These are phyloP conservation scores for Zaprionus davidi DNA, from an alignment of 1,140 invertebrate species.

Conservation along the genomic window DNA sequence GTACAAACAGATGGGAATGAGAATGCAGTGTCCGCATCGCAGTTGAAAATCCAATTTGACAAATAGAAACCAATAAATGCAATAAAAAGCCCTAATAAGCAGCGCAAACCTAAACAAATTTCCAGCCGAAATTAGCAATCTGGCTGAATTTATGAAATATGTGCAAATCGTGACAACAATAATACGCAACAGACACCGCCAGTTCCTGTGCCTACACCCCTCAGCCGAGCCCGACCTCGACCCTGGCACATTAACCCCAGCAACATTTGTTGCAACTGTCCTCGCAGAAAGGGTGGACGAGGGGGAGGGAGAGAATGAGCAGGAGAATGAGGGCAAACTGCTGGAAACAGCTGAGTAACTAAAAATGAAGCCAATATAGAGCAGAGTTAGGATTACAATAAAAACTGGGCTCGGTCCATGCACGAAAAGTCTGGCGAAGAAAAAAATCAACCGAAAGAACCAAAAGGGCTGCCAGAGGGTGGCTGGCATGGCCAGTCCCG, in stretches of 20 bases:
- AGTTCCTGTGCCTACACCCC: constrained; percentile 12
- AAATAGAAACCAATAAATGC: constrained; percentile 79
- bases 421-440: constrained; percentile 51
- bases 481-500: constrained; percentile 5
- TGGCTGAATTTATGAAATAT: constrained; percentile 80
- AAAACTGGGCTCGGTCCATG: constrained; percentile 74
- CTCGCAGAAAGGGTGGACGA: constrained; percentile 12
- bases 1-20: constrained; percentile 24
- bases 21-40: constrained; percentile 30
- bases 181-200: constrained; percentile 46
- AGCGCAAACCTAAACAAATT: constrained; percentile 65
- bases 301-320: neutral
- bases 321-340: constrained; percentile 23
- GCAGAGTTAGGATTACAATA: constrained; percentile 61
- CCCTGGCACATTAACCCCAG: constrained; percentile 61
- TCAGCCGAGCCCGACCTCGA: neutral
- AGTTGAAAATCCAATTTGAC: constrained; percentile 76
- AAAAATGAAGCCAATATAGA: constrained; percentile 80
- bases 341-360: constrained; percentile 76
- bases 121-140: constrained; percentile 79
- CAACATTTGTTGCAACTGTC: constrained; percentile 62
- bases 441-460: constrained; percentile 19
- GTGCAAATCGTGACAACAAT: constrained; percentile 80
- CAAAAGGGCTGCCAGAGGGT: constrained; percentile 54
- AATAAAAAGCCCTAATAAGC: constrained; percentile 51